phyloP scores from a whole-genome alignment of 2,888 invertebrate genomes.

The Agrypnus murinus region DNA sequence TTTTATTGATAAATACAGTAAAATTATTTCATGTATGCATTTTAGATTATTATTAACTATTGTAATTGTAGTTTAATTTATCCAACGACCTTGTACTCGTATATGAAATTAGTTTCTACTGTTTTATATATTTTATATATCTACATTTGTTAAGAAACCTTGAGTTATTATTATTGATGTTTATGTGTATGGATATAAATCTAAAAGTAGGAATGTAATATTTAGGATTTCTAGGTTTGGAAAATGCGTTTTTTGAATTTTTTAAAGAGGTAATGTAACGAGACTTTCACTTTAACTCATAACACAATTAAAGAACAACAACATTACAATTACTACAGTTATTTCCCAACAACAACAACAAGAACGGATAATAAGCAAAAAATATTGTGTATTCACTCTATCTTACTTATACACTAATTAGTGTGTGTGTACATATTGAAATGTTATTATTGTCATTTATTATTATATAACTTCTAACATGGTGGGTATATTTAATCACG shows the following conservation, averaged over 20 bases:
- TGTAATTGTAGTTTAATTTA: neutral
- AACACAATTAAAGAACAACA: conserved; percentile 42
- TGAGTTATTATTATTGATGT: conserved; percentile 9
- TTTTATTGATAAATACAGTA: neutral
- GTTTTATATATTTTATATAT: too few relatives aligned
- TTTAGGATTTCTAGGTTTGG: too few relatives aligned
- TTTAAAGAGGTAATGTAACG: conserved; percentile 31
- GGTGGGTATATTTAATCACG: neutral
- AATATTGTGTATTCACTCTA: too few relatives aligned
- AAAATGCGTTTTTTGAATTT: too few relatives aligned
- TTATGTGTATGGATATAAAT: too few relatives aligned
- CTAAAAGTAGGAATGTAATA: too few relatives aligned
- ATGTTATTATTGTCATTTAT: conserved; percentile 30
- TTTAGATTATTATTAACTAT: neutral
- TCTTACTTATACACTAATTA: too few relatives aligned
- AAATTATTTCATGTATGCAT: neutral
- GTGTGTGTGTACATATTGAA: conserved; percentile 31
- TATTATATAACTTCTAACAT: too few relatives aligned
- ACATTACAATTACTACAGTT: conserved; percentile 38
- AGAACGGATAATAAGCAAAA: conserved; percentile 21
- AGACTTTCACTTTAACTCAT: conserved; percentile 41
- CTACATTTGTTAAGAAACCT: conserved; percentile 25
- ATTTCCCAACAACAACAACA: conserved; percentile 40
- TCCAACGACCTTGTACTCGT: conserved; percentile 5
- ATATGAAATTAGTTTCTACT: conserved; percentile 16